phyloP scores from a whole-genome alignment of 2,113 vertebrate species.

The Ovis aries region DNA sequence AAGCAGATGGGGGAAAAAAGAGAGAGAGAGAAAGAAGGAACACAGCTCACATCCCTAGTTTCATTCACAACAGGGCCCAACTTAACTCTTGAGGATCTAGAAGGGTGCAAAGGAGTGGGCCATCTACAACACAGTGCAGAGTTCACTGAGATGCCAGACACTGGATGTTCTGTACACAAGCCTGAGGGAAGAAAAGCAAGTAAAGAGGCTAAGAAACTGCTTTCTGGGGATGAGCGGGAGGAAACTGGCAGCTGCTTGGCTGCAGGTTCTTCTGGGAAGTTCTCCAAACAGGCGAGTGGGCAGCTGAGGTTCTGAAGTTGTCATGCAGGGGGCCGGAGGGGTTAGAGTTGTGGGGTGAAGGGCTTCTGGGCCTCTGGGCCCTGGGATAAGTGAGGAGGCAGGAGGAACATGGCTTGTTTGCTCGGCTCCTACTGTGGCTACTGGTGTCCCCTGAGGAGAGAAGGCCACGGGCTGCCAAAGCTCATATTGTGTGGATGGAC shows the following conservation, averaged over 20 bases:
- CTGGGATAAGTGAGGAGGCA: background rate
- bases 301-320: background rate
- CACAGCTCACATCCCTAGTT: background rate
- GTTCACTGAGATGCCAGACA: background rate
- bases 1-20: background rate
- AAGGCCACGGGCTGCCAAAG: background rate
- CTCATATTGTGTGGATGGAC: background rate
- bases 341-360: background rate
- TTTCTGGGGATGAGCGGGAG: background rate
- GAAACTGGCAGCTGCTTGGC: background rate
- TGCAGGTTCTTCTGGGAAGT: background rate
- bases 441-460: background rate
- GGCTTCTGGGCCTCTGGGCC: background rate
- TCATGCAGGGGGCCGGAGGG: background rate
- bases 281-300: background rate
- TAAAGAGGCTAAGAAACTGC: background rate
- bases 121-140: background rate
- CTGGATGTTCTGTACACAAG: background rate
- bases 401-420: background rate
- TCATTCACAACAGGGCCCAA: background rate
- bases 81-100: background rate
- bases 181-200: background rate
- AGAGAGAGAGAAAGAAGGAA: background rate
- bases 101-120: background rate
- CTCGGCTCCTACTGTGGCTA: background rate